A percentile compares a stretch with the other conserved stretches of the same genome.
These are phyloP conservation scores for Cyanoramphus novaezelandiae DNA, from an alignment of 2,113 vertebrate genomes.

Conservation along the genomic window DNA sequence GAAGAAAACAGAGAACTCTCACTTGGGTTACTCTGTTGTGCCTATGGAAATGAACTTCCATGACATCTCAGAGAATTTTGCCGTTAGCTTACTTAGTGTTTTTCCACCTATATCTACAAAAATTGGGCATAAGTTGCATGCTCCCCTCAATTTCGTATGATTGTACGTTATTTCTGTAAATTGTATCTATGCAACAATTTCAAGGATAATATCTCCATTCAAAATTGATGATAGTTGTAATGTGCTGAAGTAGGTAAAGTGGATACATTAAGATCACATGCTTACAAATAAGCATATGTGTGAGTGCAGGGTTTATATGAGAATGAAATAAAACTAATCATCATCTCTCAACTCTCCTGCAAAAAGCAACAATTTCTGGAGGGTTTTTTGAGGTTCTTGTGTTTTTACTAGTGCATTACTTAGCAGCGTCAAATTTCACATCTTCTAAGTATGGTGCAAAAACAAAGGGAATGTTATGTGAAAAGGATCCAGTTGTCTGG, in stretches of 20 bases:
- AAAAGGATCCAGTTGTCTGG: neutral
- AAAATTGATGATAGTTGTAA: neutral
- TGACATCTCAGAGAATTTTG: neutral
- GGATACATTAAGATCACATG: neutral
- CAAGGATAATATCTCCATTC: neutral
- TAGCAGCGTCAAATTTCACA: neutral
- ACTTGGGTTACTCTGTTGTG: neutral
- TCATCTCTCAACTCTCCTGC: neutral
- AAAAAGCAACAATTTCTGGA: neutral
- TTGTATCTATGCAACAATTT: neutral
- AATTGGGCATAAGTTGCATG: neutral
- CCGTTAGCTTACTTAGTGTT: neutral
- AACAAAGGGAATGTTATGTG: neutral
- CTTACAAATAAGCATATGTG: neutral
- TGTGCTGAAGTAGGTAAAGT: neutral
- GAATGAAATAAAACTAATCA: neutral
- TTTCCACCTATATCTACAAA: neutral
- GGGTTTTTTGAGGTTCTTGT: neutral
- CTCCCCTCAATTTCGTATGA: neutral
- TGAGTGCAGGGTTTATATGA: neutral
- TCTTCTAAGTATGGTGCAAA: neutral
- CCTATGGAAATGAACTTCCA: neutral
- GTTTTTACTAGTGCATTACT: neutral
- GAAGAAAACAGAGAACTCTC: neutral
- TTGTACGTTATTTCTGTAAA: neutral